Base-by-base conservation (phyloP, 2,113 vertebrate genomes). In the Malaclemys terrapin region DNA sequence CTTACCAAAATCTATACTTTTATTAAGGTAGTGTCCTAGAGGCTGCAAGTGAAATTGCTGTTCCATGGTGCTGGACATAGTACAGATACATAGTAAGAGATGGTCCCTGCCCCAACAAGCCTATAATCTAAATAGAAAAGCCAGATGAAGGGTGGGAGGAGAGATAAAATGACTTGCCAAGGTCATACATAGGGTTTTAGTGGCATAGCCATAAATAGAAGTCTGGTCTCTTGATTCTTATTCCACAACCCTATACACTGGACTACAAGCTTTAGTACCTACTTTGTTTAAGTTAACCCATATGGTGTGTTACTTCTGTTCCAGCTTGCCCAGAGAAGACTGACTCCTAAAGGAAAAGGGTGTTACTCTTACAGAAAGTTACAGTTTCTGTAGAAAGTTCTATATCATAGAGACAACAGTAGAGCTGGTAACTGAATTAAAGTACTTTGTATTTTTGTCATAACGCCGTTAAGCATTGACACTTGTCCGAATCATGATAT, bases 331-430 rank as follows among this genome's bases (percentile, higher is more conserved):
- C 5, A 87, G n/a, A 79, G 42, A 89, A 5, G 17, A 0, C 27
- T 82, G n/a, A 35, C 53, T 19, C 4, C 0, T 22, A 10, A 62
- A 72, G 86, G 27, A 17, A 3, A 0, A 2, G 31, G 27, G 10
- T 6, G 1, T 88, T 85, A n/a, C 47, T 85, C 90, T 31, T 76
- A 65, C 3, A 82, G 5, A n/a, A 81, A 4, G 10, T 1, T 1
- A 85, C 3, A 0, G 85, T 65, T 94, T 87, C 72, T 87, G 7
- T 75, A 79, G 89, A 80, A 87, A 42, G 1, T 38, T 1, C 6
- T 35, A 7, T 65, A 35, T 6, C 29, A 65, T 31, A 65, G 12
- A 65, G 14, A 65, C 14, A 35, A 65, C 62, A 65, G 4, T 17
- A 35, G 62, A 65, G 35, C 24, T 65, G 62, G 35, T 35, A 31